Evolutionary conservation across 2,888 invertebrate genomes (phyloP).

Genomic region (Tipula unca): DNA sequence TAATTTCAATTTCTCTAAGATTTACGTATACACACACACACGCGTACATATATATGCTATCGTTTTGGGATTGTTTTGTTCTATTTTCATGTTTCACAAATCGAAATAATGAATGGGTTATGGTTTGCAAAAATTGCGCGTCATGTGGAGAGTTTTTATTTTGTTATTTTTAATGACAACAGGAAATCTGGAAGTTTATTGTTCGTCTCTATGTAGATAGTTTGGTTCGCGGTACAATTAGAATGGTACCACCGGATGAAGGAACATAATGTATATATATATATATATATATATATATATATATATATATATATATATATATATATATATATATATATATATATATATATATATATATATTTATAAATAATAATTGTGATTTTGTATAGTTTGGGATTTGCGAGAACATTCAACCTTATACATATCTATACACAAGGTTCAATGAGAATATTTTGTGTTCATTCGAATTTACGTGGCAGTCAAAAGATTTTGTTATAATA

Average conservation of each 20-base stretch:
- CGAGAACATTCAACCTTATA: background rate
- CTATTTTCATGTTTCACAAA: background rate
- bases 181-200: slow-evolving; percentile 14
- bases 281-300: too few species aligned
- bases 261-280: background rate
- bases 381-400: background rate
- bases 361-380: background rate
- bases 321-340: too few species aligned
- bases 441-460: background rate
- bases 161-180: background rate
- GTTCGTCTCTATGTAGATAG: background rate
- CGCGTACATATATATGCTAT: background rate
- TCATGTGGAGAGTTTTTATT: background rate
- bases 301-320: too few species aligned
- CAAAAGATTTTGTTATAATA: background rate
- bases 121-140: background rate
- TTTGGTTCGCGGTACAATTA: background rate
- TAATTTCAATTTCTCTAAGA: background rate
- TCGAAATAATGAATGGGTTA: background rate
- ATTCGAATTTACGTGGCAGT: background rate
- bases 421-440: background rate
- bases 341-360: too few species aligned
- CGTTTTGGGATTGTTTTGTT: background rate
- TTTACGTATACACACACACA: background rate
- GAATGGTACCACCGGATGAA: background rate